Evolutionary conservation across 1,140 invertebrate genomes (phyloP), one percentile per base, ranked within the genome.

Genomic region (Aleiodes sp.): DNA sequence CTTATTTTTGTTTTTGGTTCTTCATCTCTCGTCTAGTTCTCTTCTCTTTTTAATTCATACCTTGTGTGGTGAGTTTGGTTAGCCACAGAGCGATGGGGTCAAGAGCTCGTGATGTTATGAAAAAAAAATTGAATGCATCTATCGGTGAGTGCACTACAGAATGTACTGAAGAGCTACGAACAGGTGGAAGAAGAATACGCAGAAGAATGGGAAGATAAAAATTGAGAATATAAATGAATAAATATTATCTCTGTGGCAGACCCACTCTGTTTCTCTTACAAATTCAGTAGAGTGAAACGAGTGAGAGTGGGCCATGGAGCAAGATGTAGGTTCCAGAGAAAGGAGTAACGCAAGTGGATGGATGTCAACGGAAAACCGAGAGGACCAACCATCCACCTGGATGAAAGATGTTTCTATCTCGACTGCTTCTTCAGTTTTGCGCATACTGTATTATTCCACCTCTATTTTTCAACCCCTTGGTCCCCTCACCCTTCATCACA

Each of bases 401-500:
- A 68, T 68, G 65, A 61, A 68, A 68, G 65, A 68, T 68, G 60
- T 68, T 68, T 68, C 59, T 68, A 43, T 61, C 37, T 37, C 33
- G 43, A n/a, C 4, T 24, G 52, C 29, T 46, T 59, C 37, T 39
- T 19, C 8, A 41, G 14, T 8, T 62, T 63, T 21, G 4, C 19
- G 21, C 12, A 35, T 24, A 9, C 8, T 16, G 1, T 37, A 26
- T n/a, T 62, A 39, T 8, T 39, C 60, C 16, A 57, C 16, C 10
- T 57, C 33, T 19, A 35, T 29, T 26, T 29, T 26, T 43, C n/a
- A 16, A 16, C n/a, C n/a, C 1, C 6, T 43, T 14, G 3, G 3
- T n/a, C n/a, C n/a, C n/a, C 6, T 43, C 39, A 16, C 2, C 39
- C 39, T 3, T 7, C 39, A 8, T 43, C 6, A 16, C 39, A 6